Percentiles rank a stretch among this genome's conserved stretches.
Conservation (phyloP, 2,888 invertebrate species). For the Coenonympha arcania region DNA sequence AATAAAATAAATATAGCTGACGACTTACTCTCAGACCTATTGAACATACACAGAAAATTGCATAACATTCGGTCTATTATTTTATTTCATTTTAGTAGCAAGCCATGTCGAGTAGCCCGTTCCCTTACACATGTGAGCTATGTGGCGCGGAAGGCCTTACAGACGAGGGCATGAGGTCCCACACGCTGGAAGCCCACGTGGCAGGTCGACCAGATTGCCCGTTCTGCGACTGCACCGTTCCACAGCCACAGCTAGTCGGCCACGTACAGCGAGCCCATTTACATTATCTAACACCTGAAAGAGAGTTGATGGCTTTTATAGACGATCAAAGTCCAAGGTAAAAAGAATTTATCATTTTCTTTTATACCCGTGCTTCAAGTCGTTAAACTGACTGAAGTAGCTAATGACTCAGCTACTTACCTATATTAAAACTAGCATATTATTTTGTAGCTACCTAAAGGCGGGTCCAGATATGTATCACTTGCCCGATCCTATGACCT, state of each 20-base stretch:
- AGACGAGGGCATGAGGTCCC: constrained; percentile 84
- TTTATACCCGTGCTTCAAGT: no score
- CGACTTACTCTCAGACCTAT: no score
- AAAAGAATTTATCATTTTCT: constrained; percentile 7
- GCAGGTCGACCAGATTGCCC: constrained; percentile 86
- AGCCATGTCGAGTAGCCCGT: constrained; percentile 62
- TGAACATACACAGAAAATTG: no score
- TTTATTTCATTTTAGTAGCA: constrained; percentile 1
- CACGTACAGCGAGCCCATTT: constrained; percentile 90
- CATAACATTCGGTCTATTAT: no score
- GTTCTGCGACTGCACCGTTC: constrained; percentile 84
- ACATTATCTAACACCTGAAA: constrained; percentile 85
- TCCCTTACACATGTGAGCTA: constrained; percentile 81
- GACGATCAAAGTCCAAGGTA: constrained; percentile 80
- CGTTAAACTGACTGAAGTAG: no score
- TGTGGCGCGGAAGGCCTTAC: constrained; percentile 88
- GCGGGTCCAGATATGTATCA: no score
- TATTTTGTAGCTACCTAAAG: no score
- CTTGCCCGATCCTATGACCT: no score
- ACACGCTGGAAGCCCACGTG: constrained; percentile 84
- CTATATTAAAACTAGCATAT: no score
- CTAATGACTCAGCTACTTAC: no score
- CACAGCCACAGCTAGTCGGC: constrained; percentile 81
- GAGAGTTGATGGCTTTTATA: constrained; percentile 83
- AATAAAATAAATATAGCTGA: no score